These are phyloP conservation scores for Antechinus flavipes DNA, from an alignment of 2,113 vertebrate genomes.

Conservation along the genomic window DNA sequence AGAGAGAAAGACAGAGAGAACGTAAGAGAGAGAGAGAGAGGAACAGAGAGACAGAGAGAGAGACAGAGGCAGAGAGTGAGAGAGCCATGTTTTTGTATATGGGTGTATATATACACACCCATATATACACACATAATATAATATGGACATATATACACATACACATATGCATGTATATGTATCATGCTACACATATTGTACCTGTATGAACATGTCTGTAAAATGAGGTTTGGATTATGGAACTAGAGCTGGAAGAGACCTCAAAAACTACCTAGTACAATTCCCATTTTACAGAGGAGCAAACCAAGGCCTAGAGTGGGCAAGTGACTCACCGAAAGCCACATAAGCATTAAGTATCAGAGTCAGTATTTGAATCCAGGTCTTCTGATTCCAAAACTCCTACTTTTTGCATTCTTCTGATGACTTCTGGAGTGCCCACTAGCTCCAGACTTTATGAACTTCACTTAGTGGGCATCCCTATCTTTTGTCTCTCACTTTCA, in stretches of 20 bases:
- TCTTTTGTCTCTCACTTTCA: not conserved
- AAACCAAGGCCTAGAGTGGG: not conserved
- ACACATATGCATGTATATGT: too few species aligned
- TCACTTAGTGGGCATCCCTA: not conserved
- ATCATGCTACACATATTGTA: not conserved
- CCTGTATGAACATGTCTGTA: not conserved
- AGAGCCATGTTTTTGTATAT: too few species aligned
- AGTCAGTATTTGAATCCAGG: not conserved
- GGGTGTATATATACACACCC: not conserved
- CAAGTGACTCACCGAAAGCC: not conserved
- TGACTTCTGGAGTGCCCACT: not conserved
- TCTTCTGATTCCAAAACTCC: not conserved
- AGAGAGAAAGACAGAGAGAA: too few species aligned
- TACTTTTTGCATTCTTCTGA: not conserved
- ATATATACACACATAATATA: not conserved
- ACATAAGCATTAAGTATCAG: not conserved
- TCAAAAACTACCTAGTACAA: not conserved
- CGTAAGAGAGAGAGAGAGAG: too few species aligned
- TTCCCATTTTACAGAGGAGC: not conserved
- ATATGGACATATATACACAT: too few species aligned
- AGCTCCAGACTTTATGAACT: not conserved
- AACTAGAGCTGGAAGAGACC: not conserved
- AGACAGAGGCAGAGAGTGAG: too few species aligned
- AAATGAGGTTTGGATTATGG: not conserved
- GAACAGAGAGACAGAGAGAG: too few species aligned